Base-by-base conservation (phyloP, 1,140 invertebrate genomes). In the Cyphomyrmex costatus region DNA sequence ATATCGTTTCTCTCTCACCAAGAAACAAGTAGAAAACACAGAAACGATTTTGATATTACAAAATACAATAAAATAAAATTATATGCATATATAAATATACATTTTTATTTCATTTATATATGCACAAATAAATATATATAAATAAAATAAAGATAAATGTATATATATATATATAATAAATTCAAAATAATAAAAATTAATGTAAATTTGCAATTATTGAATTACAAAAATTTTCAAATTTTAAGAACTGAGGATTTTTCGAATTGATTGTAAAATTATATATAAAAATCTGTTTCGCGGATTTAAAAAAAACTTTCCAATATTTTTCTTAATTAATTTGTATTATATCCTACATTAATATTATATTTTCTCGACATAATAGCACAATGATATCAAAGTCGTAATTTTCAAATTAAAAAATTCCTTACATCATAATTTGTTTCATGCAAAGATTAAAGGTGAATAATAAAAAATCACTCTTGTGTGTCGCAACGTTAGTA, bases 341-440 rank as follows among this genome's bases (percentile, higher is more conserved):
- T 10, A 27, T 71, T 73, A 33, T 21, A 8, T 3, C 36, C 8
- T 42, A 42, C 8, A 56, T 7, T 53, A 73, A 30, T 33, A 53
- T 16, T 14, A 16, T 33, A 1, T 7, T 56, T 36, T 53, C 3
- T 14, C 19, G 1, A 33, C 16, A 70, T 2, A n/a, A n/a, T 21
- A n/a, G 4, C 12, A 27, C 6, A 27, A 61, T 61, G 24, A 71
- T 3, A 27, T n/a, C 7, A 30, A 71, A 71, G n/a, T 8, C 14
- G 7, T 42, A 51, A 76, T 76, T 58, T 76, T 24, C 7, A 60
- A 36, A 61, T 76, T 24, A 58, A 76, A 58, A 76, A 12, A 24
- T 58, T 76, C 8, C 7, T 33, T 51, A 36, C n/a, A 21, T 12
- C 42, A 66, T 24, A 36, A 79, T 3, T 51, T 1, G 24, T 27